phyloP scores from a whole-genome alignment of 2,797 vertebrate genomes.

The Alosa sapidissima region DNA sequence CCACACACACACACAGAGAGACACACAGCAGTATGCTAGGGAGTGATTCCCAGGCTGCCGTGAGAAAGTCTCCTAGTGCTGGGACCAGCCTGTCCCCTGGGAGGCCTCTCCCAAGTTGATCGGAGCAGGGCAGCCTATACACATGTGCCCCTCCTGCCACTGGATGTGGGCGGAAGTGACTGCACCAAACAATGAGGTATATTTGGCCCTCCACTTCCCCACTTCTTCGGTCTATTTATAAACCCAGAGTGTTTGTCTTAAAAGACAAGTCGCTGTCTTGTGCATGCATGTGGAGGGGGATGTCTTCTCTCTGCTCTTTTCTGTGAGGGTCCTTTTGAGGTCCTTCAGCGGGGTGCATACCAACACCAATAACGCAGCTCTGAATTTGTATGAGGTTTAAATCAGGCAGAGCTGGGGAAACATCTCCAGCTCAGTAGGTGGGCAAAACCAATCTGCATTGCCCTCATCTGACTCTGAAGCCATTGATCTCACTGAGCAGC shows the following conservation, averaged over 20 bases:
- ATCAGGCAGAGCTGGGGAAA: neutral
- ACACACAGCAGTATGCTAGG: neutral
- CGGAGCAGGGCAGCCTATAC: neutral
- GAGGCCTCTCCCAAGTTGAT: neutral
- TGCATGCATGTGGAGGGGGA: neutral
- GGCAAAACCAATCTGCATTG: neutral
- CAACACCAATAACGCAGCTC: neutral
- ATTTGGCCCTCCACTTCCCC: conserved; percentile 46
- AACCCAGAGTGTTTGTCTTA: conserved; percentile 32
- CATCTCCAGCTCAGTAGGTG: neutral
- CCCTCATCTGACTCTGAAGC: neutral
- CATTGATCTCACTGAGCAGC: neutral
- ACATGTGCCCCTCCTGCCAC: conserved; percentile 10
- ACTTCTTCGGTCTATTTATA: conserved; percentile 44
- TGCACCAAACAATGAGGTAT: conserved; percentile 50
- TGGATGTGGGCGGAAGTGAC: conserved; percentile 43
- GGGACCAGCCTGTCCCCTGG: conserved; percentile 29
- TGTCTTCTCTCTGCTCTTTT: conserved; percentile 1
- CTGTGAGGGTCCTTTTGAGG: neutral
- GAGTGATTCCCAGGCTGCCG: conserved; percentile 14
- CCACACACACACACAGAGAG: neutral
- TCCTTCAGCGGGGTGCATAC: neutral
- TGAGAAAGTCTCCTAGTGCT: conserved; percentile 35
- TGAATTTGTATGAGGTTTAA: neutral
- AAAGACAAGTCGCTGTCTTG: conserved; percentile 27